Evolutionary conservation across 2,797 vertebrate genomes (phyloP).

Genomic region (Chloroceryle inda): DNA sequence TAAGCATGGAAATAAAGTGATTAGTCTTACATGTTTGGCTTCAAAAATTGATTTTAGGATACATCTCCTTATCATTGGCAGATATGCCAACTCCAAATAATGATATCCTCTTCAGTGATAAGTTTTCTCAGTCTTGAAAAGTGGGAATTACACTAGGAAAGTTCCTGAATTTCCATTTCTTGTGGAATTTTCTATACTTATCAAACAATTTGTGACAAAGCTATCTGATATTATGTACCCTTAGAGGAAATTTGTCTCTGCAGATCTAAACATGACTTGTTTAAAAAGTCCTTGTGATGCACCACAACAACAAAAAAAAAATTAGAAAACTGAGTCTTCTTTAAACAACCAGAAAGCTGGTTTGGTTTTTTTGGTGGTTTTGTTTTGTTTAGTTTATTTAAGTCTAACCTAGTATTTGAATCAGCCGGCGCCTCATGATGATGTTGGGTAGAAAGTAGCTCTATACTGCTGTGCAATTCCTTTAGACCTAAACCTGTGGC

Average conservation of each 20-base stretch:
- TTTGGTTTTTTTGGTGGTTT: background rate
- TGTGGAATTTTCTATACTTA: slow-evolving; percentile 4
- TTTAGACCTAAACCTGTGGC: background rate
- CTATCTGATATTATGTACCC: background rate
- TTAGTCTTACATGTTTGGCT: slow-evolving; percentile 63
- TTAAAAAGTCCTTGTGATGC: background rate
- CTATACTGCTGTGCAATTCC: background rate
- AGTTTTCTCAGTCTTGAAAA: background rate
- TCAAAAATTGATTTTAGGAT: slow-evolving; percentile 64
- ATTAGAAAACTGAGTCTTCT: background rate
- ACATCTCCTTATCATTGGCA: slow-evolving; percentile 13
- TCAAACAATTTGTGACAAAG: background rate
- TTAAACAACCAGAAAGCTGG: background rate
- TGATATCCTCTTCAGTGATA: background rate
- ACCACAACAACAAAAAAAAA: background rate
- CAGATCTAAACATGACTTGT: background rate
- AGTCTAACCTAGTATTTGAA: background rate
- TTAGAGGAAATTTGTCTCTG: background rate
- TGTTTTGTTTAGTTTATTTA: background rate
- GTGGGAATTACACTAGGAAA: background rate
- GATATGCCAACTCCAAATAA: slow-evolving; percentile 24
- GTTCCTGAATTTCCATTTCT: background rate
- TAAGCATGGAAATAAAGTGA: slow-evolving; percentile 62
- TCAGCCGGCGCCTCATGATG: background rate
- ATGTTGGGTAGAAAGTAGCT: background rate